These are phyloP conservation scores for Agrochola lota DNA, from an alignment of 2,888 invertebrate species.

Conservation along the genomic window DNA sequence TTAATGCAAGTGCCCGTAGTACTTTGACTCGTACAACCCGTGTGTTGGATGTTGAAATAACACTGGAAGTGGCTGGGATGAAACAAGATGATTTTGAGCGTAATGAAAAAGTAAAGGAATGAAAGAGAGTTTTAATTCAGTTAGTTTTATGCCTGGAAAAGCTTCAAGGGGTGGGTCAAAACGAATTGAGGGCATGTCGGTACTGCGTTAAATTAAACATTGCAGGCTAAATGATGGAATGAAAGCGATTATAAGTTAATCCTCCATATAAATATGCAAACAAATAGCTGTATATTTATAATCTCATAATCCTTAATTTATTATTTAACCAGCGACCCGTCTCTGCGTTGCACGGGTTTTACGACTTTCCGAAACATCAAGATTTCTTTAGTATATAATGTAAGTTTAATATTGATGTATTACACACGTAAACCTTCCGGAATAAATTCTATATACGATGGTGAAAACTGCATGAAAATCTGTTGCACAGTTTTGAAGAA, in stretches of 20 bases:
- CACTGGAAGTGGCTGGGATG: constrained; percentile 47
- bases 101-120: constrained; percentile 25
- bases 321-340: not conserved
- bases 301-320: constrained; percentile 9
- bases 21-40: constrained; percentile 59
- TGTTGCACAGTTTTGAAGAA: no score
- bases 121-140: constrained; percentile 30
- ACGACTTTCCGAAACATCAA: no score
- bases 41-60: constrained; percentile 63
- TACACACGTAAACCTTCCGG: no score
- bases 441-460: no score
- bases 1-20: constrained; percentile 69
- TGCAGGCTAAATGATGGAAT: not conserved
- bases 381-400: no score
- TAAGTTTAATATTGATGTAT: no score
- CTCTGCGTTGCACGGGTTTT: no score
- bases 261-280: not conserved
- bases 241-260: not conserved
- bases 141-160: constrained; percentile 15
- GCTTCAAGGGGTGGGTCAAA: not conserved
- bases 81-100: constrained; percentile 39
- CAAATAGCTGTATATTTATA: not conserved
- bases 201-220: constrained; percentile 28
- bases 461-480: no score
- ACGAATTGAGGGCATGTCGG: constrained; percentile 8